Evolutionary conservation across 2,797 vertebrate genomes (phyloP), one percentile per base, ranked within the genome.

Genomic region (Acanthurus leucopareius): DNA sequence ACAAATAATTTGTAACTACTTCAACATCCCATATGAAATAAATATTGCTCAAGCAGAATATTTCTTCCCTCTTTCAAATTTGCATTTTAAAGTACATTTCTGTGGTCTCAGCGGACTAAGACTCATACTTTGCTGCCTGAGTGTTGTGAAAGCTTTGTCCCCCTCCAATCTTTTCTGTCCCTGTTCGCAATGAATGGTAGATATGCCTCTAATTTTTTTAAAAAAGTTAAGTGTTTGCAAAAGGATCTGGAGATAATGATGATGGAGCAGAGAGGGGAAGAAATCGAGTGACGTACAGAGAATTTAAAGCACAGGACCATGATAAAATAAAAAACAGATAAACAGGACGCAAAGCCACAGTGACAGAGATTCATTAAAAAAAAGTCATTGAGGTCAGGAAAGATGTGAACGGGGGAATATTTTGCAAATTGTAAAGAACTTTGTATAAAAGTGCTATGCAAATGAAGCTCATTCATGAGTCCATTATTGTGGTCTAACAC

Each of bases 391-490:
- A 48, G 9, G 42, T 40, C 19, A 38, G 45, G 25, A 61, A 47
- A 76, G 65, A 51, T 58, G 44, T 63, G 20, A 62, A 28, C 47
- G 16, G 35, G 6, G 25, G 22, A 47, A 38, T 47, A 56, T 59
- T 35, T 60, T 15, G 14, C 22, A 6, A 40, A 69, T 16, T 48
- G 25, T 25, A 53, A 62, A 76, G 51, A 17, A 15, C 42, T 69
- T 58, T 32, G 15, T 32, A 52, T n/a, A 56, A 64, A 61, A 52
- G 40, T 42, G 20, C 17, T n/a, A 28, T 38, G 40, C 25, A 42
- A 65, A 52, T 59, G 22, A 38, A 35, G 17, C 59, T 60, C 17
- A 54, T 75, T 69, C 35, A 67, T 20, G 13, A 15, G 19, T 61
- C 25, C 58, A 52, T 53, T 47, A 16, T 64, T 71, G 14, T 71